Percentiles rank a stretch among this genome's conserved stretches.
Conservation (phyloP, 1,140 invertebrate species). For the Drosophila obscura region DNA sequence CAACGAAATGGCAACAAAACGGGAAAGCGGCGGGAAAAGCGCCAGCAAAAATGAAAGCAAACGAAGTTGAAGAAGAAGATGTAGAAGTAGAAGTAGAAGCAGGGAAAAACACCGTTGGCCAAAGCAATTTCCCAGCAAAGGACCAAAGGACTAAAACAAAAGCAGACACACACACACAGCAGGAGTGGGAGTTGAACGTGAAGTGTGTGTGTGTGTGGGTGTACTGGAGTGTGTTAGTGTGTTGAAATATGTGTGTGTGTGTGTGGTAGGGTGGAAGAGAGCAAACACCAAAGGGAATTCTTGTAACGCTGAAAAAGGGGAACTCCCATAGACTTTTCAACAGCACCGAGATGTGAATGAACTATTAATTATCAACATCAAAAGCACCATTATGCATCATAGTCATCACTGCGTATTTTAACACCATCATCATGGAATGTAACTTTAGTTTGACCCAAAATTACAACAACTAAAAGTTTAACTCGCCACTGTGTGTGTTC, state of each 20-base stretch:
- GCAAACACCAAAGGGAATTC: conserved; percentile 1
- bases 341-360: conserved; percentile 44
- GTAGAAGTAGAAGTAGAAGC: conserved; percentile 13
- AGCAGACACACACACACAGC: conserved; percentile 30
- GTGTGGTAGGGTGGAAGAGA: conserved; percentile 17
- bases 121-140: conserved; percentile 65
- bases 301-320: conserved; percentile 16
- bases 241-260: background rate
- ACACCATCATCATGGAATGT: conserved; percentile 14
- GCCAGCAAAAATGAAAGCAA: conserved; percentile 37
- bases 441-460: conserved; percentile 52
- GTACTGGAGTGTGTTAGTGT: conserved; percentile 6
- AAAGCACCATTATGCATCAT: background rate
- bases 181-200: conserved; percentile 46
- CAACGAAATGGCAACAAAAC: background rate
- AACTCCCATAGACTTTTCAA: conserved; percentile 45
- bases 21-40: too few relatives aligned
- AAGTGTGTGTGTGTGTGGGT: conserved; percentile 42
- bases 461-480: conserved; percentile 34
- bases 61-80: conserved; percentile 4
- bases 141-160: conserved; percentile 66
- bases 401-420: conserved; percentile 1
- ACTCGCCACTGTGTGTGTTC: background rate
- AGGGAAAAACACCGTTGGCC: conserved; percentile 18
- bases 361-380: conserved; percentile 53